These are phyloP conservation scores for Battus philenor DNA, from an alignment of 1,140 invertebrate genomes.

Conservation along the genomic window DNA sequence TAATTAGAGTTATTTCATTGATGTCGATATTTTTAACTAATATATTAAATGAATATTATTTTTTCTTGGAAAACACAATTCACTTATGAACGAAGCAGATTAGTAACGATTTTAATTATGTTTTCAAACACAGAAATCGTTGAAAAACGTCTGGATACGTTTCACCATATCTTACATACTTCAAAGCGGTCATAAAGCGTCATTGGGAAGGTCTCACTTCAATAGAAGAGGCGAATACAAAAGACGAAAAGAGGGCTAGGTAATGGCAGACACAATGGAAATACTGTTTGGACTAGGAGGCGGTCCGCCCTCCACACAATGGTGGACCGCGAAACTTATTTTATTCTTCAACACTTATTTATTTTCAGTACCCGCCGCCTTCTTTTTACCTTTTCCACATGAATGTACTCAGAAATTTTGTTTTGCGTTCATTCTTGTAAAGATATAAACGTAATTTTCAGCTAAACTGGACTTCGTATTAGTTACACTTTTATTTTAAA, in stretches of 20 bases:
- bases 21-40: too few species aligned
- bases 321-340: conserved; percentile 64
- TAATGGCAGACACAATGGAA: conserved; percentile 68
- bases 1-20: too few species aligned
- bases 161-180: conserved; percentile 57
- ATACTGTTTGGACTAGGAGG: conserved; percentile 69
- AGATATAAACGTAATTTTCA: conserved; percentile 1
- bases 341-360: conserved; percentile 67
- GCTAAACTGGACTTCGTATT: too few species aligned
- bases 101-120: too few species aligned
- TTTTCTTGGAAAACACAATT: too few species aligned
- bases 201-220: conserved; percentile 71
- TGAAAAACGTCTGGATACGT: conserved; percentile 23
- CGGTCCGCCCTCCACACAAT: conserved; percentile 52
- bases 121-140: too few species aligned
- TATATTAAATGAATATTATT: too few species aligned
- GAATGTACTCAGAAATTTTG: conserved; percentile 21
- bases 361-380: conserved; percentile 47
- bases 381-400: conserved; percentile 34
- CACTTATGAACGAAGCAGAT: too few species aligned
- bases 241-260: conserved; percentile 71
- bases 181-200: conserved; percentile 67
- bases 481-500: too few species aligned
- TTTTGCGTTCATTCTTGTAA: conserved; percentile 7
- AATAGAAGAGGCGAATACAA: conserved; percentile 67